These are phyloP conservation scores for Heliangelus exortis DNA, from an alignment of 2,797 vertebrate species.

Conservation along the genomic window DNA sequence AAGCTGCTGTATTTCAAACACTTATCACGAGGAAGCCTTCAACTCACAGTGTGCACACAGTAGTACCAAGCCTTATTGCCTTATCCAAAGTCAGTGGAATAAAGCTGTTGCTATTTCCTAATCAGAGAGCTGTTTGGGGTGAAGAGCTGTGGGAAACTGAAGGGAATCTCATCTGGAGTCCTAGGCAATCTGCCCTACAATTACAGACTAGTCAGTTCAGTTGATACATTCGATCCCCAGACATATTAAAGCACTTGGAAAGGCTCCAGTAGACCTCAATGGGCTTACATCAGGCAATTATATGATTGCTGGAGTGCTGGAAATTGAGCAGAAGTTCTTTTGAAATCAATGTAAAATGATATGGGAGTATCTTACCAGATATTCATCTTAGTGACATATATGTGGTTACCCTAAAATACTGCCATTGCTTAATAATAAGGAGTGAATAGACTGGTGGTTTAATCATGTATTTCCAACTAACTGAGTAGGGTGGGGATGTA, in stretches of 20 bases:
- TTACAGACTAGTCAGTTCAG: background rate
- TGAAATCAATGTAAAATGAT: slow-evolving; percentile 19
- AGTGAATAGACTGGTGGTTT: background rate
- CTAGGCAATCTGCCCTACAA: background rate
- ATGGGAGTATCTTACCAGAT: background rate
- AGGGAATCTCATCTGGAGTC: background rate
- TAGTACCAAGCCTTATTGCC: background rate
- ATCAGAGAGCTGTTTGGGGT: background rate
- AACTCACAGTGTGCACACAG: background rate
- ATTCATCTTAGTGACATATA: background rate
- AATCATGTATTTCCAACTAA: background rate
- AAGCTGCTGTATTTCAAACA: background rate
- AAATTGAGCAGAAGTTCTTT: slow-evolving; percentile 23
- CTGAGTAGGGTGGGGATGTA: background rate
- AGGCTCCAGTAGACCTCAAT: slow-evolving; percentile 6
- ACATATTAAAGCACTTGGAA: slow-evolving; percentile 33
- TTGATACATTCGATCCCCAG: slow-evolving; percentile 15
- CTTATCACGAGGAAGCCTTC: background rate
- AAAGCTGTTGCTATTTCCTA: background rate
- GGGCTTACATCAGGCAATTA: slow-evolving; percentile 2
- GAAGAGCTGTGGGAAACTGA: background rate
- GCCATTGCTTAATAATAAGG: background rate
- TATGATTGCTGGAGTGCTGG: background rate
- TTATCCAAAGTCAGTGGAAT: background rate
- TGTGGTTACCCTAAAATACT: background rate